These are phyloP conservation scores for Ramazzottius varieornatus DNA, from an alignment of 2,888 invertebrate genomes.

Conservation along the genomic window DNA sequence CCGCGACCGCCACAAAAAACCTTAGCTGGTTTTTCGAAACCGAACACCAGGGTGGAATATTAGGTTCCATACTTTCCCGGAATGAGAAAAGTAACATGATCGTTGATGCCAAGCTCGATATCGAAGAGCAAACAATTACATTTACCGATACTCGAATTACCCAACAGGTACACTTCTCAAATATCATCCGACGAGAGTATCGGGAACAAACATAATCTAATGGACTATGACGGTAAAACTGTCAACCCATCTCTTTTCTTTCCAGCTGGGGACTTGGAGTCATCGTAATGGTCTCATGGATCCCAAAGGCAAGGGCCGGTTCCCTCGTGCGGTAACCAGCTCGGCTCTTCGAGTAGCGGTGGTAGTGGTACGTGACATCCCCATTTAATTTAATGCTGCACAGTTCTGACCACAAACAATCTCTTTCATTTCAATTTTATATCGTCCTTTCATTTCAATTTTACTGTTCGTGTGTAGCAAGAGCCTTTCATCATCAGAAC, in stretches of 20 bases:
- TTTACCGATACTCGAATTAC: neutral
- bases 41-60: neutral
- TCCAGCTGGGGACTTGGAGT: neutral
- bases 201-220: too few species aligned
- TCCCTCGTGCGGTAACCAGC: neutral
- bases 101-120: neutral
- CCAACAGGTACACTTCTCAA: too few species aligned
- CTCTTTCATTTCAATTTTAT: neutral
- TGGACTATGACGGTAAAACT: too few species aligned
- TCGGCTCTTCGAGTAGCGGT: neutral
- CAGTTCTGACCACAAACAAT: neutral
- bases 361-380: neutral
- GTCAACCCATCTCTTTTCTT: too few species aligned
- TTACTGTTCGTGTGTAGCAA: slow-evolving; percentile 17
- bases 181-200: too few species aligned
- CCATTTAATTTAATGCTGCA: too few species aligned
- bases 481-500: slow-evolving; percentile 27
- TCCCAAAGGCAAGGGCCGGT: neutral
- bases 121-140: neutral
- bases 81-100: neutral
- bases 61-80: neutral
- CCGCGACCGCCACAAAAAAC: neutral
- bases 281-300: neutral
- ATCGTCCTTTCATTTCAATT: neutral
- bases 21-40: neutral